Evolutionary conservation across 2,113 vertebrate species (phyloP).

Genomic region (Rhinopomastus cyanomelas): DNA sequence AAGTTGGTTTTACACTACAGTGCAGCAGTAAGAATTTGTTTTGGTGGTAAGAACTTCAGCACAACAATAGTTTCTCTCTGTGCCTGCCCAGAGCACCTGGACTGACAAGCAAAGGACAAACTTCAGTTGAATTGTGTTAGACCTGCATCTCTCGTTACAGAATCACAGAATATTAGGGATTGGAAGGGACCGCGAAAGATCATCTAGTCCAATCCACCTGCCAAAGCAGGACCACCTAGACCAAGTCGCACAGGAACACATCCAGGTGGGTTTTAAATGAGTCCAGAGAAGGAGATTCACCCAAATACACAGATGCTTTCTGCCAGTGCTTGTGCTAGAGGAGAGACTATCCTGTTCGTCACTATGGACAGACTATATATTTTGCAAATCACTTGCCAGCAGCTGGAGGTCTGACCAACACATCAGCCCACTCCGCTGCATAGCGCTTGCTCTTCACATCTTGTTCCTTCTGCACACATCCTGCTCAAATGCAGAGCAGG

Average conservation of each 20-base stretch:
- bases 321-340: not conserved
- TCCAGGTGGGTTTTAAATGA: no score
- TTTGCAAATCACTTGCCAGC: not conserved
- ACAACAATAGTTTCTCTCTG: not conserved
- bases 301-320: not conserved
- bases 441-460: rapidly evolving
- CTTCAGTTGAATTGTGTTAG: rapidly evolving
- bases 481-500: rapidly evolving
- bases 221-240: no score
- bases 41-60: not conserved
- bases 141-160: not conserved
- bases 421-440: not conserved
- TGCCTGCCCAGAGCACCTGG: not conserved
- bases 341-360: not conserved
- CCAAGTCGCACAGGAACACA: no score
- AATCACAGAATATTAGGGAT: no score
- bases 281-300: no score
- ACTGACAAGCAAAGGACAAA: not conserved
- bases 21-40: not conserved
- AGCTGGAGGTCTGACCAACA: not conserved
- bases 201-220: no score
- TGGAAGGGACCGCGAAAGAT: no score
- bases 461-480: rapidly evolving
- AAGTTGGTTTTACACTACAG: not conserved
- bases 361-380: not conserved